Evolutionary conservation across 2,797 vertebrate species (phyloP).

Genomic region (Peromyscus nudipes): DNA sequence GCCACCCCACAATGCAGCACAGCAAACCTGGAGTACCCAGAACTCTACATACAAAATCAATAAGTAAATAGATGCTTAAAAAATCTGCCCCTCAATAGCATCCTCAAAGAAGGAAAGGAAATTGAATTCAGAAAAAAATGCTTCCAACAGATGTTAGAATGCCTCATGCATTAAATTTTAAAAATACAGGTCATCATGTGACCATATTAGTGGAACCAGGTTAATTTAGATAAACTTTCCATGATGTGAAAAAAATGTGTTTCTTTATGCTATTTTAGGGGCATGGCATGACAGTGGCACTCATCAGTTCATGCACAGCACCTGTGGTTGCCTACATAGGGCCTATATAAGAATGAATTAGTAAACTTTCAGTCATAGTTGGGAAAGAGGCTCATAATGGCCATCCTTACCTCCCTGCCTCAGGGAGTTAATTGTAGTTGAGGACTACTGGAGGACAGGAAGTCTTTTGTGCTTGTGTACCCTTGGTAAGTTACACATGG

Average conservation of each 20-base stretch:
- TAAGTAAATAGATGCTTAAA: neutral
- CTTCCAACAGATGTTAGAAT: neutral
- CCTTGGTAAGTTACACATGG: neutral
- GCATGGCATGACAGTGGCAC: neutral
- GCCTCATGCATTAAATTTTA: neutral
- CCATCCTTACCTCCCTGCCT: too few relatives aligned
- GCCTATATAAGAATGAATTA: neutral
- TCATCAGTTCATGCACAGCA: neutral
- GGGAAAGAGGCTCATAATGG: neutral
- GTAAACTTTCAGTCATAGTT: neutral
- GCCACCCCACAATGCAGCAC: neutral
- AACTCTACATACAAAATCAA: neutral
- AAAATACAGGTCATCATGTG: neutral
- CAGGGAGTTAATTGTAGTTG: neutral
- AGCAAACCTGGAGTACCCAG: neutral
- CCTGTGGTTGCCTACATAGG: too few relatives aligned
- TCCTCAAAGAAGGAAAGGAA: neutral
- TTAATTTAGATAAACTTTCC: neutral
- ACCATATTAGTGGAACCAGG: neutral
- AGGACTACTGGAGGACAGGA: neutral
- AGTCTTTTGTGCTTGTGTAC: too few relatives aligned
- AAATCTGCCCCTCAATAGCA: neutral
- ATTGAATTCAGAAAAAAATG: neutral
- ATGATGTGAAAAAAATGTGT: neutral
- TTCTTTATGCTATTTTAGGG: neutral